A percentile compares a stretch with the other conserved stretches of the same genome.
Evolutionary conservation across 2,888 invertebrate genomes (phyloP).

Genomic region (Lottia scabra): DNA sequence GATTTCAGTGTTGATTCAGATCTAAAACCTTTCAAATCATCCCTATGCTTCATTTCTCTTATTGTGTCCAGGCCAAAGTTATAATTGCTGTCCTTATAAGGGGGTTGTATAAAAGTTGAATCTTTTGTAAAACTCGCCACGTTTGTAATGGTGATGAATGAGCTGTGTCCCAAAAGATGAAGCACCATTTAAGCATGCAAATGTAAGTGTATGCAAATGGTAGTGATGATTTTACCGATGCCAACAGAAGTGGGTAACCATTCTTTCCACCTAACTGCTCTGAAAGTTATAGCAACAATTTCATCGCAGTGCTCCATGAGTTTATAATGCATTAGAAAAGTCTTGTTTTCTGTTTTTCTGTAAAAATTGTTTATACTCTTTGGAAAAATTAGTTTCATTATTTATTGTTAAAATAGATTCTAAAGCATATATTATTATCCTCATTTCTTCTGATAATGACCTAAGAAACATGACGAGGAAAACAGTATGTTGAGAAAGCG

Average conservation of each 20-base stretch:
- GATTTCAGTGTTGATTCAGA: no score
- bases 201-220: slow-evolving; percentile 21
- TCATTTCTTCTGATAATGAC: background rate
- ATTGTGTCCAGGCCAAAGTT: slow-evolving; percentile 30
- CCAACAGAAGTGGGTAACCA: slow-evolving; percentile 18
- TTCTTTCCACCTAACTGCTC: slow-evolving; percentile 24
- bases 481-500: background rate
- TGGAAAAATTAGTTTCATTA: background rate
- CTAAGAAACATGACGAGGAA: background rate
- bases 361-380: background rate
- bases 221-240: slow-evolving; percentile 5
- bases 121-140: slow-evolving; percentile 22
- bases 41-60: no score
- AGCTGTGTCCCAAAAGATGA: slow-evolving; percentile 24
- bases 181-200: slow-evolving; percentile 7
- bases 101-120: slow-evolving; percentile 31
- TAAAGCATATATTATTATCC: no score
- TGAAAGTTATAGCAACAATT: slow-evolving; percentile 22
- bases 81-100: slow-evolving; percentile 19
- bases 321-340: background rate
- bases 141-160: slow-evolving; percentile 21
- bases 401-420: background rate
- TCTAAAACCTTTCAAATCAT: slow-evolving; percentile 13
- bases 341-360: background rate
- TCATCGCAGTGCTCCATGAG: slow-evolving; percentile 27